Conservation (phyloP, 2,888 invertebrate species). For the Frankliniella intonsa region DNA sequence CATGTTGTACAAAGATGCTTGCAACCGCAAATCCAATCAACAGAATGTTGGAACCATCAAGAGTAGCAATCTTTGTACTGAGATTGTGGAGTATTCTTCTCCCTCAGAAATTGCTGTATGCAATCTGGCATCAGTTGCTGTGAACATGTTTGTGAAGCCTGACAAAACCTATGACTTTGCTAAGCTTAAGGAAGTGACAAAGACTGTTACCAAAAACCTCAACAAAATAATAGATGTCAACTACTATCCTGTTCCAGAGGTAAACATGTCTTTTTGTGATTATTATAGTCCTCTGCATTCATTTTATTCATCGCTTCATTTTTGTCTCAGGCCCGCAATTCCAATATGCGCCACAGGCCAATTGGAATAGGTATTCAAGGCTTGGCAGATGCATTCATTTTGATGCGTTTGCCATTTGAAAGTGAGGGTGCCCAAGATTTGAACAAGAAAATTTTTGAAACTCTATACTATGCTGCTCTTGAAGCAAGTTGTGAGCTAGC, state of each 20-base stretch:
- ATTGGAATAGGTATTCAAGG: constrained; percentile 96
- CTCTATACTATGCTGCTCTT: constrained; percentile 93
- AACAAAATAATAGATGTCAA: constrained; percentile 97
- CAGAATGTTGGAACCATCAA: constrained; percentile 97
- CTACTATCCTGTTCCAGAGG: constrained; percentile 90
- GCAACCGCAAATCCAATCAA: constrained; percentile 96
- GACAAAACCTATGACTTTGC: constrained; percentile 80
- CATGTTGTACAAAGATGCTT: constrained; percentile 94
- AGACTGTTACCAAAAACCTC: constrained; percentile 82
- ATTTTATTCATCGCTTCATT: neutral
- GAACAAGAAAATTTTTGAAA: constrained; percentile 96
- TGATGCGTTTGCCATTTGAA: constrained; percentile 91
- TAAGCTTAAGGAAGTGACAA: constrained; percentile 80
- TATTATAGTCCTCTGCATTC: neutral
- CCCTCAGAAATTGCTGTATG: constrained; percentile 94
- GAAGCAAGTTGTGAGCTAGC: constrained; percentile 95
- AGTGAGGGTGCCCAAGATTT: constrained; percentile 76
- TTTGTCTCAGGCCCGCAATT: constrained; percentile 47
- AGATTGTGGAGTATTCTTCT: constrained; percentile 92
- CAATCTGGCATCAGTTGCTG: constrained; percentile 93
- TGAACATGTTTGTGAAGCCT: constrained; percentile 85
- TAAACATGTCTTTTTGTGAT: constrained; percentile 45
- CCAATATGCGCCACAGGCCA: constrained; percentile 81
- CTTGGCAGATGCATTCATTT: constrained; percentile 91
- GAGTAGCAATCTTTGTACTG: constrained; percentile 96